Base-by-base conservation (phyloP, 1,140 invertebrate species). In the Atta cephalotes region DNA sequence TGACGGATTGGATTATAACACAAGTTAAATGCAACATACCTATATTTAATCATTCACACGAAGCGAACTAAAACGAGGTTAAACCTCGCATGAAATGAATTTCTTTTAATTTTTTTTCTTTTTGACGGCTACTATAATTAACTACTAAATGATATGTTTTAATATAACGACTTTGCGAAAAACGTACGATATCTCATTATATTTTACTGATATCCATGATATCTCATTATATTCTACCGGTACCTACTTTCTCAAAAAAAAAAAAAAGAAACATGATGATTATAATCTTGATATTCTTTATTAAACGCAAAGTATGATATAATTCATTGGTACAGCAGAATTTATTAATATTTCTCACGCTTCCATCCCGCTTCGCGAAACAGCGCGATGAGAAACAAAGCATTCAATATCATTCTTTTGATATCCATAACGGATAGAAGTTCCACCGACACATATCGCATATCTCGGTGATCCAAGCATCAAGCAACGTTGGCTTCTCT, bases 31-130 rank as follows among this genome's bases (percentile, higher is more conserved):
- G 35, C 45, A 82, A 82, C 68, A 60, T 51, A 35, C 5, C 31
- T 35, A 60, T 39, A 84, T 84, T 76, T 74, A 76, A 84, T 74
- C 70, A 84, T 74, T 76, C 70, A 45, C 21, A 35, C 25, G 39
- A 31, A 82, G 21, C 16, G 35, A 74, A 18, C 18, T 74, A 18
- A 74, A 82, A 62, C 12, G 80, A 60, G 68, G 35, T 62, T 58
- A 56, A 60, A 62, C 35, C 25, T 72, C 70, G 21, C 25, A 39
- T 63, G 74, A 62, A 63, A 74, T 82, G 3, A 82, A 84, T 84
- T 84, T 74, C 70, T 74, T 76, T 62, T 63, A 72, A 62, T 84
- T 45, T 74, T 74, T 56, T 49, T 62, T 72, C 21, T 31, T 74
- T 14, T 3, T 76, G 25, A 21, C 35, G 10, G 18, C 12, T 28